A percentile compares a stretch with the other conserved stretches of the same genome.
phyloP scores from a whole-genome alignment of 1,140 invertebrate genomes.

The Cydia pomonella region DNA sequence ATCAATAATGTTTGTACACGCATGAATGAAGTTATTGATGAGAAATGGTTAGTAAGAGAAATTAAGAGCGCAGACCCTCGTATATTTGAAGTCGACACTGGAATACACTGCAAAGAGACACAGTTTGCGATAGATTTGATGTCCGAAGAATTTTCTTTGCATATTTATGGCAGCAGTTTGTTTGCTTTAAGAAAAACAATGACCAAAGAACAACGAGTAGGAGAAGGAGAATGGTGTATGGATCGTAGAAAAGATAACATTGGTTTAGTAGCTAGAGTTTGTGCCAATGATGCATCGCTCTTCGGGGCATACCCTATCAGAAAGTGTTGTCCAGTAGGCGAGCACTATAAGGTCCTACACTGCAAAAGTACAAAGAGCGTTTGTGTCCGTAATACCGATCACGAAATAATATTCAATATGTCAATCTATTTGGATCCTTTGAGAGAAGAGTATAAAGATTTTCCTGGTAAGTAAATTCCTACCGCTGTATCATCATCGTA shows the following conservation, averaged over 20 bases:
- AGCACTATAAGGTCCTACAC: slow-evolving; percentile 54
- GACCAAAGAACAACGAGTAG: slow-evolving; percentile 37
- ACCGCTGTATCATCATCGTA: not conserved
- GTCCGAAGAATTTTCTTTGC: slow-evolving; percentile 49
- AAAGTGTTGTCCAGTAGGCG: slow-evolving; percentile 75
- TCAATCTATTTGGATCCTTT: slow-evolving; percentile 58
- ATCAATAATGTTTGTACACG: slow-evolving; percentile 54
- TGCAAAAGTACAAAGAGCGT: slow-evolving; percentile 53
- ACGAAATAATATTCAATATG: slow-evolving; percentile 53
- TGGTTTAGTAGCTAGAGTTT: slow-evolving; percentile 60
- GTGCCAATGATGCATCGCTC: slow-evolving; percentile 37
- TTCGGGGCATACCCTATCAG: slow-evolving; percentile 65
- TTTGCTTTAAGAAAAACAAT: slow-evolving; percentile 43
- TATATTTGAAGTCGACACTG: slow-evolving; percentile 60
- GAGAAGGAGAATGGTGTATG: slow-evolving; percentile 70
- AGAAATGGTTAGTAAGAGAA: slow-evolving; percentile 45
- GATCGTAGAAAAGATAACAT: slow-evolving; percentile 52
- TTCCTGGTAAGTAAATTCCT: slow-evolving; percentile 49
- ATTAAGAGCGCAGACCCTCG: slow-evolving; percentile 42
- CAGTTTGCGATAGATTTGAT: slow-evolving; percentile 61
- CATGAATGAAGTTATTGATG: slow-evolving; percentile 37
- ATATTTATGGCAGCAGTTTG: slow-evolving; percentile 52
- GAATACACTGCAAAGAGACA: slow-evolving; percentile 58
- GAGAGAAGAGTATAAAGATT: slow-evolving; percentile 41
- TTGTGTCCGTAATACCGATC: slow-evolving; percentile 56